Base-by-base conservation (phyloP, 2,888 invertebrate genomes). In the Chironomus tentans region DNA sequence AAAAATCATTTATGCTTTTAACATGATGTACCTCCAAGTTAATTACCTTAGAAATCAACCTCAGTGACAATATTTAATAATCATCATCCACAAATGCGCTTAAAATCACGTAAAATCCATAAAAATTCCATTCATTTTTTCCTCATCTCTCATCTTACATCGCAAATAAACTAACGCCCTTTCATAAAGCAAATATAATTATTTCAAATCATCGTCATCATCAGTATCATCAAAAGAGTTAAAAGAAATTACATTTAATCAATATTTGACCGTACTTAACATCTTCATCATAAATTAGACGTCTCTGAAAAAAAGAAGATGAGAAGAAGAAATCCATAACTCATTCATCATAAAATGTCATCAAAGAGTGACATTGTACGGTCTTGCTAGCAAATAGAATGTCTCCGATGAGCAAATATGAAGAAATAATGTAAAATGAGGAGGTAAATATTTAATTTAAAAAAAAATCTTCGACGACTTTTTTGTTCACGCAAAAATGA, bases 221-320 rank as follows among this genome's bases (percentile, higher is more conserved):
- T 38, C 38, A 38, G 10, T 10, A 38, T 38, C 38, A 38, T 38
- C 38, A 38, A 38, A 38, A 38, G 38, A 38, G 38, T 38, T 38
- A 38, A 38, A 62, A 72, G 62, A 62, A 28, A 61, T 72, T 28
- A 72, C 56, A 71, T 56, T 56, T 22, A 68, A 69, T 65, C 38
- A 73, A 74, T 74, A 68, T 74, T 48, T 74, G 74, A 68, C 74
- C 74, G 22, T 68, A 22, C 61, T 74, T 74, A 74, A 74, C 74
- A 74, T 68, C 74, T 74, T 74, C 68, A 72, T 72, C 21, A 71
- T 56, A 56, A 56, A 56, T 56, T 56, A 56, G 56, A 22, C 65
- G 21, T 21, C 21, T 18, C 65, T 4, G 5, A 24, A 18, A n/a
- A n/a, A n/a, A n/a, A n/a, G n/a, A n/a, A n/a, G n/a, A 56, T 56